phyloP scores from a whole-genome alignment of 2,113 vertebrate species.

The Sciurus niger region DNA sequence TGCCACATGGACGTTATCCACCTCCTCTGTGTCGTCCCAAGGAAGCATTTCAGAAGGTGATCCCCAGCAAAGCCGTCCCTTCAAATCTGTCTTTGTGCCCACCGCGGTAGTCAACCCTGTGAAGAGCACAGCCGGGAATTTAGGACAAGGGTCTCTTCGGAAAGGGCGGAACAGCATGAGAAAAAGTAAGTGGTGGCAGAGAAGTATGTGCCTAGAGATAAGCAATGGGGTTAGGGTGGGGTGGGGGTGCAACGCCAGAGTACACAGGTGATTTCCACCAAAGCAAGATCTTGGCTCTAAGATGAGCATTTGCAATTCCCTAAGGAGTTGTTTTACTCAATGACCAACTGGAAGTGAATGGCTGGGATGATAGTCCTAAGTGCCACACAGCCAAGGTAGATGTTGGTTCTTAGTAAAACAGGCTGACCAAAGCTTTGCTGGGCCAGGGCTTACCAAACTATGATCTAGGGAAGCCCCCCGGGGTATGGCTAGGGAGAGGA shows the following conservation, averaged over 20 bases:
- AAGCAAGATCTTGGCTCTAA: not conserved
- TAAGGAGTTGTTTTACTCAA: not conserved
- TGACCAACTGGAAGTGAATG: not conserved
- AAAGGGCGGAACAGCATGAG: slow-evolving; percentile 86
- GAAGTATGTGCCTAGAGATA: slow-evolving; percentile 5
- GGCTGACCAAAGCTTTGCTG: not conserved
- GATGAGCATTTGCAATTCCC: not conserved
- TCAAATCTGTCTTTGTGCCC: slow-evolving; percentile 86
- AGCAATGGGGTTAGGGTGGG: not conserved
- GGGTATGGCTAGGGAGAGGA: too few relatives aligned
- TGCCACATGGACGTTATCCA: slow-evolving; percentile 88
- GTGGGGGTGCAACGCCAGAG: not conserved
- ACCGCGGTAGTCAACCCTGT: slow-evolving; percentile 79
- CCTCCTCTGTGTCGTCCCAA: slow-evolving; percentile 90
- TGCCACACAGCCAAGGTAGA: not conserved
- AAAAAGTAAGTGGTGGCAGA: slow-evolving; percentile 87
- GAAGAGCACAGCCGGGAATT: not conserved
- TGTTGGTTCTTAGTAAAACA: not conserved
- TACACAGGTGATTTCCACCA: not conserved
- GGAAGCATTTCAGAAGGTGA: slow-evolving; percentile 86
- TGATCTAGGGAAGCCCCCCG: not conserved
- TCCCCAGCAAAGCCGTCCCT: slow-evolving; percentile 79
- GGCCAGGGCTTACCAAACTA: slow-evolving; percentile 36
- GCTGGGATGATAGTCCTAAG: not conserved
- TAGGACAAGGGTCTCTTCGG: slow-evolving; percentile 78